A percentile compares a stretch with the other conserved stretches of the same genome.
These are phyloP conservation scores for Nibea coibor DNA, from an alignment of 2,113 vertebrate species.

Conservation along the genomic window DNA sequence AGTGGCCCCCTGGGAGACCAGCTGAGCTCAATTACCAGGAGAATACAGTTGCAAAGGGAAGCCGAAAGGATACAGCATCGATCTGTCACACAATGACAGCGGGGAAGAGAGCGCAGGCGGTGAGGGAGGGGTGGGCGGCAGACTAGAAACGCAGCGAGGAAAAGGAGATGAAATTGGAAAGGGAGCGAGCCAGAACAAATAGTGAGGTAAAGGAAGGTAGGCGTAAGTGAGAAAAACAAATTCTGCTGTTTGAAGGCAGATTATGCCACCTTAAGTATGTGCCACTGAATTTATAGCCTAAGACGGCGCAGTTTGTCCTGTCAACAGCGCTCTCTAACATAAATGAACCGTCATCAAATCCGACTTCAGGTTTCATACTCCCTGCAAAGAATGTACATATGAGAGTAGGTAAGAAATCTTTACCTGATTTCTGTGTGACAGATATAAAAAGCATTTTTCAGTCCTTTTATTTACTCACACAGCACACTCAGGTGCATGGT, in stretches of 20 bases:
- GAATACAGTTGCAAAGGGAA: constrained; percentile 79
- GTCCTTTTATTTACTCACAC: not conserved
- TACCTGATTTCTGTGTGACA: too few species aligned
- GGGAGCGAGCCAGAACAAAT: constrained; percentile 48
- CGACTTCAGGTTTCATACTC: not conserved
- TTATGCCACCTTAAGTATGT: constrained; percentile 9
- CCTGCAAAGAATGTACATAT: not conserved
- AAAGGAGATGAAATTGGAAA: constrained; percentile 59
- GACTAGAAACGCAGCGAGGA: constrained; percentile 47
- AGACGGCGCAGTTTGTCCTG: not conserved
- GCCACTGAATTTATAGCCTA: not conserved
- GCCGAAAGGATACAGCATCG: constrained; percentile 76
- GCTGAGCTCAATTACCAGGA: constrained; percentile 83
- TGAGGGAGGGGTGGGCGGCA: constrained; percentile 35
- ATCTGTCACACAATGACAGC: constrained; percentile 75
- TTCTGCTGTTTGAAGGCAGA: constrained; percentile 37
- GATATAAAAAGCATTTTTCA: not conserved
- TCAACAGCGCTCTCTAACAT: not conserved
- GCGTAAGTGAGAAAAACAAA: constrained; percentile 43
- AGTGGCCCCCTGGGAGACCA: constrained; percentile 72
- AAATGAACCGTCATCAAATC: not conserved
- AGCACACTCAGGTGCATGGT: not conserved
- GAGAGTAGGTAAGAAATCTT: not conserved
- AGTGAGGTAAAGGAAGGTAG: constrained; percentile 37
- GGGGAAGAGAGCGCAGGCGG: constrained; percentile 43